Evolutionary conservation across 2,113 vertebrate genomes (phyloP).

Genomic region (Perca schrenkii): DNA sequence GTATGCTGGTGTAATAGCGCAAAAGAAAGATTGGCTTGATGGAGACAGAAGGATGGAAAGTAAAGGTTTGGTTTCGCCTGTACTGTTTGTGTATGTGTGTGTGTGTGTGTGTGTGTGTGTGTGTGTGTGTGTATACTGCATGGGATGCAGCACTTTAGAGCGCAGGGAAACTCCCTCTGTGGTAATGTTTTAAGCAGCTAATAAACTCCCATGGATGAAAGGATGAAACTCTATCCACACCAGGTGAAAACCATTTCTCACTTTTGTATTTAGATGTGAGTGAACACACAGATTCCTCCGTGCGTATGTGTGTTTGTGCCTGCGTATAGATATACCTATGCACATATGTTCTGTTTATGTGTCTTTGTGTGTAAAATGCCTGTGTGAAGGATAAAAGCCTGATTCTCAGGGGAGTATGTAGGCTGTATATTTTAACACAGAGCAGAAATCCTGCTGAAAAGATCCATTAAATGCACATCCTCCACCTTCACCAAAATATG

Average conservation of each 20-base stretch:
- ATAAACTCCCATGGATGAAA: slow-evolving; percentile 62
- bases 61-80: slow-evolving; percentile 24
- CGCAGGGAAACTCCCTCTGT: slow-evolving; percentile 55
- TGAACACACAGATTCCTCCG: background rate
- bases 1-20: slow-evolving; percentile 10
- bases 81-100: slow-evolving; percentile 32
- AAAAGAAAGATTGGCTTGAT: slow-evolving; percentile 41
- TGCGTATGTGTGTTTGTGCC: background rate
- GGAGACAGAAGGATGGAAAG: slow-evolving; percentile 46
- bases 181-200: slow-evolving; percentile 67
- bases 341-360: slow-evolving; percentile 27
- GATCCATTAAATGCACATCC: slow-evolving; percentile 53
- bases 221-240: slow-evolving; percentile 67
- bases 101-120: slow-evolving; percentile 41
- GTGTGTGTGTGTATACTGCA: slow-evolving; percentile 21
- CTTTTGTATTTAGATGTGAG: slow-evolving; percentile 50
- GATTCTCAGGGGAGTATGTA: background rate
- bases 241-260: slow-evolving; percentile 78
- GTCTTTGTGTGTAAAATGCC: slow-evolving; percentile 30
- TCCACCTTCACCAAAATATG: slow-evolving; percentile 18
- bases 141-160: slow-evolving; percentile 55
- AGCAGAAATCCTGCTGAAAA: slow-evolving; percentile 54
- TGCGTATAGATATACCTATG: background rate
- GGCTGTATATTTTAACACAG: slow-evolving; percentile 37
- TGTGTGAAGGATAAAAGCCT: slow-evolving; percentile 26